Evolutionary conservation across 2,888 invertebrate species (phyloP), one percentile per base, ranked within the genome.

Genomic region (Tetropium fuscum): DNA sequence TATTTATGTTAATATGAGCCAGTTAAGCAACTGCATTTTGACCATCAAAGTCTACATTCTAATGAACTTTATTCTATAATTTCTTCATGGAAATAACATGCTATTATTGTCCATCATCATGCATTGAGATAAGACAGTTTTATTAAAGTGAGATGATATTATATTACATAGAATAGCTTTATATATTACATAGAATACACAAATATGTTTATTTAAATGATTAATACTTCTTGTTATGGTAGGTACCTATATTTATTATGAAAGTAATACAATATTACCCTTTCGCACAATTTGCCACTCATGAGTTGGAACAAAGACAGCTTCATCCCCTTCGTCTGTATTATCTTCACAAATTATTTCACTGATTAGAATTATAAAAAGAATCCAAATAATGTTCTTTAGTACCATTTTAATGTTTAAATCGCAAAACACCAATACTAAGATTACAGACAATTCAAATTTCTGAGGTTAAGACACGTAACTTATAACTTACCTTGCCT

Each of bases 221-320:
- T n/a, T n/a, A n/a, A n/a, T n/a, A n/a, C n/a, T n/a, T n/a, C n/a
- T n/a, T n/a, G n/a, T n/a, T n/a, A n/a, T n/a, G n/a, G n/a, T 36
- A 36, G 5, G 13, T 34, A 34, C 10, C 13, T 34, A 41, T 11
- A 25, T 43, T 30, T 2, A n/a, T n/a, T n/a, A n/a, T n/a, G n/a
- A n/a, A n/a, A n/a, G n/a, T n/a, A n/a, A n/a, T n/a, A n/a, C n/a
- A 43, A 15, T 11, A 13, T 73, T 78, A 88, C 89, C 89, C 82
- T 87, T 84, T 73, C 82, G 80, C 3, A 90, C 84, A 60, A 82
- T 81, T 78, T 89, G 87, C 90, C 90, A 90, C 73, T 89, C 86
- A 6, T 83, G 78, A 1, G 88, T 87, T 8, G 89, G 82, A 16
- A 86, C 79, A 78, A 89, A 89, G 66, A 80, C 75, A 43, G 82